phyloP scores from a whole-genome alignment of 2,888 invertebrate species.

The Drosophila helvetica region DNA sequence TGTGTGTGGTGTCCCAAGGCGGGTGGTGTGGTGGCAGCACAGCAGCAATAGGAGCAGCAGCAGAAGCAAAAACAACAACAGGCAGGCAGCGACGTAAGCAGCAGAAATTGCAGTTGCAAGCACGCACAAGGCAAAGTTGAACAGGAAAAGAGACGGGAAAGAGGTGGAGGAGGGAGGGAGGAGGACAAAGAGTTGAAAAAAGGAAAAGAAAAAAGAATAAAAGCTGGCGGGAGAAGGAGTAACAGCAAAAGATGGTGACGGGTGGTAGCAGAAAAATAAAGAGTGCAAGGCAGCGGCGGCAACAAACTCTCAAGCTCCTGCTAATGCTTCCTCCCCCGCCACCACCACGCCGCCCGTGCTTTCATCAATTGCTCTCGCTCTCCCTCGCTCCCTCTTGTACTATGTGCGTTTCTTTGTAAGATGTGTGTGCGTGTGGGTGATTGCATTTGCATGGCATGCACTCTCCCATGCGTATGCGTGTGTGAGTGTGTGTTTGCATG shows the following conservation, averaged over 20 bases:
- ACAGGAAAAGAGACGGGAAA: constrained; percentile 12
- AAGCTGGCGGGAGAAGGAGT: background rate
- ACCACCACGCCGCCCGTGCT: background rate
- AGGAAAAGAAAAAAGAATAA: constrained; percentile 13
- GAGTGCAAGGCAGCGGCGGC: constrained; percentile 5
- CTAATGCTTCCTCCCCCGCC: constrained; percentile 6
- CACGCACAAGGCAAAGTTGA: constrained; percentile 24
- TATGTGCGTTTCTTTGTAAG: background rate
- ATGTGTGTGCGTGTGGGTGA: constrained; percentile 39
- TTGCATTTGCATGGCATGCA: constrained; percentile 52
- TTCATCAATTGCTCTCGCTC: background rate
- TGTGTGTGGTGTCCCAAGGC: constrained; percentile 11
- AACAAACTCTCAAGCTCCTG: constrained; percentile 33
- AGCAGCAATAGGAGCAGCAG: constrained; percentile 12
- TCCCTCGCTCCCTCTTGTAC: constrained; percentile 4
- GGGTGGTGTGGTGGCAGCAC: constrained; percentile 37
- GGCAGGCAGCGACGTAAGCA: constrained; percentile 1
- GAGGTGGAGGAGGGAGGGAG: background rate
- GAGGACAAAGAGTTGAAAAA: constrained; percentile 1
- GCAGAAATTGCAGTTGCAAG: constrained; percentile 41
- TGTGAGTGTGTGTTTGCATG: constrained; percentile 20
- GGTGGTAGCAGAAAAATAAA: background rate
- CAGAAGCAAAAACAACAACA: constrained; percentile 5
- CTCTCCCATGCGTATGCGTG: constrained; percentile 27
- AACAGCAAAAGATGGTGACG: constrained; percentile 1